Percentiles rank a stretch among this genome's conserved stretches.
Conservation (phyloP, 1,140 invertebrate species). For the Aphelinus certus region DNA sequence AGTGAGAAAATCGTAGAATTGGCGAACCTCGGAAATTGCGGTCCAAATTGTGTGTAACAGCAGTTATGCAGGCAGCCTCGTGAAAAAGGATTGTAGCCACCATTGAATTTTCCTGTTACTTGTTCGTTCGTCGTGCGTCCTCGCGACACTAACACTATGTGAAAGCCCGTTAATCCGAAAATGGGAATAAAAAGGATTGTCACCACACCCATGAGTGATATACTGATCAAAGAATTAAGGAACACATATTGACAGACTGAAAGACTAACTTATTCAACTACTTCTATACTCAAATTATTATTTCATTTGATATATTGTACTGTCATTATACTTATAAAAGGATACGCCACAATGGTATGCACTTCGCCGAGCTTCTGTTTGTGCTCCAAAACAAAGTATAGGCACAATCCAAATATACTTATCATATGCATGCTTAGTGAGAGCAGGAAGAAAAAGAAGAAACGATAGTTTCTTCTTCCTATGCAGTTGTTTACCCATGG, state of each 20-base stretch:
- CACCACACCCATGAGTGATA: slow-evolving; percentile 92
- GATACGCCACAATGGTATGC: slow-evolving; percentile 91
- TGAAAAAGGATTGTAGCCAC: slow-evolving; percentile 96
- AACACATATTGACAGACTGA: neutral
- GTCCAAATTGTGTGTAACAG: slow-evolving; percentile 94
- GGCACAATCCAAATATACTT: slow-evolving; percentile 92
- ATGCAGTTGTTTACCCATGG: slow-evolving; percentile 99
- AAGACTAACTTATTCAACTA: neutral
- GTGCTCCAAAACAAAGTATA: slow-evolving; percentile 90
- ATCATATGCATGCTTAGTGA: slow-evolving; percentile 97
- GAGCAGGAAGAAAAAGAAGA: slow-evolving; percentile 98
- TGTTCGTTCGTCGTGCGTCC: slow-evolving; percentile 99
- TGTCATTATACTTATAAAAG: slow-evolving; percentile 64
- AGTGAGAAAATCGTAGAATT: too few relatives aligned
- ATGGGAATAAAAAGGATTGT: slow-evolving; percentile 94
- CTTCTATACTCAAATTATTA: too few relatives aligned
- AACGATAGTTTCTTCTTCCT: slow-evolving; percentile 96
- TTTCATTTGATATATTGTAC: too few relatives aligned
- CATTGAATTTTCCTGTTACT: slow-evolving; percentile 98
- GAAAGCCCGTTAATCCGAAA: slow-evolving; percentile 96
- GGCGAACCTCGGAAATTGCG: slow-evolving; percentile 92
- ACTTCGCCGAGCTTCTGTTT: slow-evolving; percentile 83
- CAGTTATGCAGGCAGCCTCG: slow-evolving; percentile 93
- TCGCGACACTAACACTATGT: slow-evolving; percentile 94
- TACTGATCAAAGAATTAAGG: slow-evolving; percentile 67